Conservation (phyloP, 2,888 invertebrate genomes). For the Timandra comae region DNA sequence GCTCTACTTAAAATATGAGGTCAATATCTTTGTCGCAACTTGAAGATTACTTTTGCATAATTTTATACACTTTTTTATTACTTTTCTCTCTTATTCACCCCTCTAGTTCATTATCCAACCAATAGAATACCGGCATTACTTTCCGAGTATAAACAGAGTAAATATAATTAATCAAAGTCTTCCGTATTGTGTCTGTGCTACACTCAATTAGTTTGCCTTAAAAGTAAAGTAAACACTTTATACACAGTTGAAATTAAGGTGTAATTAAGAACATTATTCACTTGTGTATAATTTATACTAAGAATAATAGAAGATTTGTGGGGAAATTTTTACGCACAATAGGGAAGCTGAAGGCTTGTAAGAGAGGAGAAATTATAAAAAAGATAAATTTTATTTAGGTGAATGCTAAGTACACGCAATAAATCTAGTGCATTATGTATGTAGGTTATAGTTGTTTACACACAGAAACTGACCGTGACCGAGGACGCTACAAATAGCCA, state of each 20-base stretch:
- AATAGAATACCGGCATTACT: conserved; percentile 8
- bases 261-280: no score
- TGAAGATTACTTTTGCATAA: conserved; percentile 24
- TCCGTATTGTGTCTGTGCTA: conserved; percentile 30
- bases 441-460: no score
- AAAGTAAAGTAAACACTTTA: conserved; percentile 42
- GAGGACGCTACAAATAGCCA: no score
- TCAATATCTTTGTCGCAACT: conserved; percentile 17
- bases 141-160: conserved; percentile 24
- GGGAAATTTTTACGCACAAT: no score
- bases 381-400: no score
- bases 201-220: conserved; percentile 51
- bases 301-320: no score
- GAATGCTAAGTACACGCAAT: no score
- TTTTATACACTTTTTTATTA: conserved; percentile 20
- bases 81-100: conserved; percentile 15
- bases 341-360: no score
- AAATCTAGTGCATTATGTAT: no score
- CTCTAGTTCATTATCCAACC: conserved; percentile 18
- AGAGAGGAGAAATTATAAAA: no score
- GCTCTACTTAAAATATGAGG: conserved; percentile 4
- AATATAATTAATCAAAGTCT: conserved; percentile 54
- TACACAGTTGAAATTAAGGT: conserved; percentile 14
- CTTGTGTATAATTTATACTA: no score
- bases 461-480: no score